Percentiles rank a stretch among this genome's conserved stretches.
Evolutionary conservation across 1,140 invertebrate genomes (phyloP).

Genomic region (Muscidifurax raptorellus): DNA sequence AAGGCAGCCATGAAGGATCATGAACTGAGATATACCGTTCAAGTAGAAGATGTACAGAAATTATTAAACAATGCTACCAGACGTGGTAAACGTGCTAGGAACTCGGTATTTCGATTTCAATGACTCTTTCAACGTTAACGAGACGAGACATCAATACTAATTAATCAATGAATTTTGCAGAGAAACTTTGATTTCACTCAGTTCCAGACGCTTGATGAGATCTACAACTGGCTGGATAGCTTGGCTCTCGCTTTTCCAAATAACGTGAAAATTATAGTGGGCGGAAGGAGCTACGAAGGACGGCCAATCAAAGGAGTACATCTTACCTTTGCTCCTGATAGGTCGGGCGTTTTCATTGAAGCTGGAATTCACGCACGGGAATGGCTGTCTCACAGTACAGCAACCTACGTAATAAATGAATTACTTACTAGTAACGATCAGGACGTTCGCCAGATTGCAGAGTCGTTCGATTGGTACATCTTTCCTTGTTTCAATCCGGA

Average conservation of each 20-base stretch:
- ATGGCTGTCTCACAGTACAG: constrained; percentile 85
- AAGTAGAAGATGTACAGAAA: background rate
- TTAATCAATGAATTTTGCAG: background rate
- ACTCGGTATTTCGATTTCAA: background rate
- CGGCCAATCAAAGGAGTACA: constrained; percentile 79
- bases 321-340: constrained; percentile 65
- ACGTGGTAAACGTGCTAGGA: background rate
- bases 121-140: too few relatives aligned
- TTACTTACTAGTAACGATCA: constrained; percentile 76
- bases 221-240: constrained; percentile 73
- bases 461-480: constrained; percentile 82
- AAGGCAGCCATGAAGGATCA: constrained; percentile 71
- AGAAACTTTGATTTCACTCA: constrained; percentile 68
- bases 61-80: background rate
- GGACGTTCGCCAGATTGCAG: constrained; percentile 74
- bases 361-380: constrained; percentile 85
- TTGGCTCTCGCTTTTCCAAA: constrained; percentile 72
- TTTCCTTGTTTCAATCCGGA: constrained; percentile 85
- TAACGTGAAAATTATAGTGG: constrained; percentile 74
- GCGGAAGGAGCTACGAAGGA: constrained; percentile 78
- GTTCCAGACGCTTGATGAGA: constrained; percentile 76
- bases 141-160: too few relatives aligned
- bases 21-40: background rate
- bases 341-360: constrained; percentile 77
- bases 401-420: constrained; percentile 81